phyloP scores from a whole-genome alignment of 2,113 vertebrate species.

The Etheostoma cragini region DNA sequence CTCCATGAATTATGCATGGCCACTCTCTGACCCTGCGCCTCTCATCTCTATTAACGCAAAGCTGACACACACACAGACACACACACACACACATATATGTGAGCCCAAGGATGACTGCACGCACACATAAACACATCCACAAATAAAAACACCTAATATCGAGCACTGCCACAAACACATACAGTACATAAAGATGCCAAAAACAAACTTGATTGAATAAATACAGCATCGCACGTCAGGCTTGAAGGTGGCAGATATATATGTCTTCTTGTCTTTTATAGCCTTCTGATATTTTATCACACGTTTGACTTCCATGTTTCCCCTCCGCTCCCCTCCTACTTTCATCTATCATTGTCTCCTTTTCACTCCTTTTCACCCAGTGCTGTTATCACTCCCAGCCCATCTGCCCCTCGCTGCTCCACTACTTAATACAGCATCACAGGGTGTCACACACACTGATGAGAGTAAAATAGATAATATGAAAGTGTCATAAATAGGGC shows the following conservation, averaged over 20 bases:
- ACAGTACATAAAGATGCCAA: constrained; percentile 45
- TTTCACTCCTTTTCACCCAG: constrained; percentile 66
- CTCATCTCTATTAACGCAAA: constrained; percentile 84
- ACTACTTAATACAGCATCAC: constrained; percentile 38
- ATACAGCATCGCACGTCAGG: constrained; percentile 23
- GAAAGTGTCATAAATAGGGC: constrained; percentile 64
- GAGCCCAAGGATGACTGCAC: constrained; percentile 17
- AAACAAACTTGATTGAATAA: constrained; percentile 49
- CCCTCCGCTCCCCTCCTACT: constrained; percentile 42
- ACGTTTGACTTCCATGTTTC: constrained; percentile 57
- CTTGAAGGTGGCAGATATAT: constrained; percentile 46
- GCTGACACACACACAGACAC: constrained; percentile 69
- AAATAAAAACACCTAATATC: constrained; percentile 41
- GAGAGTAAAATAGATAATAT: constrained; percentile 61
- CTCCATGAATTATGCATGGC: constrained; percentile 82
- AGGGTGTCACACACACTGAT: constrained; percentile 39
- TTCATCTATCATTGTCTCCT: constrained; percentile 68
- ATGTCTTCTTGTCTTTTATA: constrained; percentile 55
- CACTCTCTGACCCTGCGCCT: constrained; percentile 78
- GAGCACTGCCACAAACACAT: constrained; percentile 28
- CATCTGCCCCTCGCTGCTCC: constrained; percentile 71
- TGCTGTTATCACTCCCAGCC: constrained; percentile 72
- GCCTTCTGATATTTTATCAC: constrained; percentile 66
- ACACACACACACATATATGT: constrained; percentile 28
- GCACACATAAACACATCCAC: constrained; percentile 28